phyloP scores from a whole-genome alignment of 2,888 invertebrate genomes.

The Phlogophora meticulosa region DNA sequence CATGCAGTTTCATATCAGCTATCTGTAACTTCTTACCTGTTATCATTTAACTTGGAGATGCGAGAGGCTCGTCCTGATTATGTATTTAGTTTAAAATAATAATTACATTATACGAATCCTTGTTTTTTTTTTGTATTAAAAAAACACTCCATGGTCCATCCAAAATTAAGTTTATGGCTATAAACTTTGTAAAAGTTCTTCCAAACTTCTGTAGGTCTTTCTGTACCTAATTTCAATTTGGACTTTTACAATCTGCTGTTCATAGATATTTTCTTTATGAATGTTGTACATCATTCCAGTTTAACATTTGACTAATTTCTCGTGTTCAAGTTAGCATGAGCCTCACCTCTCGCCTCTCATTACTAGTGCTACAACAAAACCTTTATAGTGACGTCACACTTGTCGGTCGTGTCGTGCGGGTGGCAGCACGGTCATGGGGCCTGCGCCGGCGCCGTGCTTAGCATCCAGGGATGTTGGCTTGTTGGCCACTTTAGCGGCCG shows the following conservation, averaged over 20 bases:
- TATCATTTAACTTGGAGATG: conserved; percentile 22
- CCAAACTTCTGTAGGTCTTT: neutral
- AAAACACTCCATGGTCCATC: neutral
- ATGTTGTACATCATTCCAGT: neutral
- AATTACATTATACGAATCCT: neutral
- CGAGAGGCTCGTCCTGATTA: conserved; percentile 40
- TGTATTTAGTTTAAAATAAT: neutral
- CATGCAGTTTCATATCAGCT: conserved; percentile 43
- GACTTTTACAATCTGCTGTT: conserved; percentile 5
- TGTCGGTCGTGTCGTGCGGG: conserved; percentile 84
- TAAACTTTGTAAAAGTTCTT: neutral
- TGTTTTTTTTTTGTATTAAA: neutral
- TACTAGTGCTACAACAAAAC: conserved; percentile 33
- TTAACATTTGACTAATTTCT: conserved; percentile 8
- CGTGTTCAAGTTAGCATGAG: conserved; percentile 5
- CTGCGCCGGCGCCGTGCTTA: conserved; percentile 79
- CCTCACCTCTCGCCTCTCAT: conserved; percentile 42
- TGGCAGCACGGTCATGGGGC: conserved; percentile 81
- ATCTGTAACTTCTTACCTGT: conserved; percentile 36
- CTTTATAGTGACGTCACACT: conserved; percentile 63
- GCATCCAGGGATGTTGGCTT: conserved; percentile 49
- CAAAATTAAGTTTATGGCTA: neutral
- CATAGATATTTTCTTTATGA: neutral
- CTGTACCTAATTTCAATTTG: neutral
- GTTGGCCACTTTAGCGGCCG: conserved; percentile 21